A percentile compares a stretch with the other conserved stretches of the same genome.
These are phyloP conservation scores for Dolichoris vasculosae DNA, from an alignment of 1,140 invertebrate genomes.

Conservation along the genomic window DNA sequence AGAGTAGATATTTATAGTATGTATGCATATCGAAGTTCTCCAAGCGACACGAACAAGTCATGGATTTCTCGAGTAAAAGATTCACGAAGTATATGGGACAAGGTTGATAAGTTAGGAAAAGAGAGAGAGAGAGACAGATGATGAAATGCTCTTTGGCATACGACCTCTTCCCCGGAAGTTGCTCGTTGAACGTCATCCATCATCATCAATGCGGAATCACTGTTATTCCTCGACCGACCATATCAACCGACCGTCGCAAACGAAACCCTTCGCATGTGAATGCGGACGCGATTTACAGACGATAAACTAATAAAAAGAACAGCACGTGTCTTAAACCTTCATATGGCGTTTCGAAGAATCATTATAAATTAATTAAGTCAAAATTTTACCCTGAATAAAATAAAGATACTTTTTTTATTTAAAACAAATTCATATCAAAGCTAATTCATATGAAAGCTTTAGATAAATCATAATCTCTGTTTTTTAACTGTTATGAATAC, in stretches of 20 bases:
- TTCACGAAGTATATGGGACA: slow-evolving; percentile 57
- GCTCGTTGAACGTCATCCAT: slow-evolving; percentile 69
- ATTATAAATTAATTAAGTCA: neutral
- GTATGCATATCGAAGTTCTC: neutral
- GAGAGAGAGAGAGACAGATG: slow-evolving; percentile 15
- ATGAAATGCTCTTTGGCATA: slow-evolving; percentile 40
- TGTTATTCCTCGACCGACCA: too few relatives aligned
- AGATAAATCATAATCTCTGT: too few relatives aligned
- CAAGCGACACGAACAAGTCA: neutral
- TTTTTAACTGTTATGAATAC: too few relatives aligned
- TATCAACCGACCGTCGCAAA: neutral
- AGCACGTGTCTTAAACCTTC: neutral
- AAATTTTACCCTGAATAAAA: too few relatives aligned
- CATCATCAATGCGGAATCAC: slow-evolving; percentile 63
- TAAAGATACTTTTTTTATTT: too few relatives aligned
- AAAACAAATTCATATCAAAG: too few relatives aligned
- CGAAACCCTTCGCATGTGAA: neutral
- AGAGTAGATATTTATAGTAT: too few relatives aligned
- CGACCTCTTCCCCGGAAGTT: slow-evolving; percentile 65
- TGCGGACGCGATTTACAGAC: neutral
- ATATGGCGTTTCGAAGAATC: neutral
- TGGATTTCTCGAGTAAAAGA: neutral
- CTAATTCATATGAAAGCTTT: too few relatives aligned
- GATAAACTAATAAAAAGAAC: neutral
- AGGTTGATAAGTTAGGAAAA: slow-evolving; percentile 66